Base-by-base conservation (phyloP, 2,888 invertebrate genomes). In the Hemicrepidius hirtus region DNA sequence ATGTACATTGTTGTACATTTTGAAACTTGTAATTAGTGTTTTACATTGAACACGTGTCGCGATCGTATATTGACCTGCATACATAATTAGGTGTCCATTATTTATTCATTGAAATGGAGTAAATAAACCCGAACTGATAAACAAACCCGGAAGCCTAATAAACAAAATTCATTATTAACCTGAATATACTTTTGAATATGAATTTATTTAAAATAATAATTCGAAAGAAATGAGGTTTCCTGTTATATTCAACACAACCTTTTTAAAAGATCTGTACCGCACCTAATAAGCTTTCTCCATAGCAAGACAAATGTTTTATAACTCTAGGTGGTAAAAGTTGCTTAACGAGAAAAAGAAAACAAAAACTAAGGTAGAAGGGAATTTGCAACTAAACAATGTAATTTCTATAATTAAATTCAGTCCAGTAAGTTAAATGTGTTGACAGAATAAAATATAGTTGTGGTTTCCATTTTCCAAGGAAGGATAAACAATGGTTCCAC, bases 11-110 rank as follows among this genome's bases (percentile, higher is more conserved):
- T 46, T 57, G 57, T 57, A 57, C 7, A 35, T 37, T 57, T 40
- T 40, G 40, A 57, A 35, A 37, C 57, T 57, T 37, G 20, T 57
- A 57, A 57, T 57, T 57, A 57, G 57, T 12, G 57, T 40, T 57
- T 35, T 57, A 57, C 40, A 57, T 57, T 40, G 57, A 20, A 16
- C 57, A 57, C 57, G 57, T 57, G 57, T 57, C 20, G n/a, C 57
- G 40, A 32, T 57, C 57, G 57, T 57, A 57, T 57, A 57, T 40
- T 57, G 57, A 57, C 57, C 57, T 40, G 57, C 57, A 57, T 57
- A 18, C 57, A 57, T 37, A 57, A 57, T 57, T 32, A 57, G 16
- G 10, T 57, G 37, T 20, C 5, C 37, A 57, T 57, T 57, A 57
- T 57, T 20, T 32, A 57, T 57, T 57, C 57, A 57, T 9, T 20